Base-by-base conservation (phyloP, 1,140 invertebrate genomes). In the Aphelenchoides avenae region DNA sequence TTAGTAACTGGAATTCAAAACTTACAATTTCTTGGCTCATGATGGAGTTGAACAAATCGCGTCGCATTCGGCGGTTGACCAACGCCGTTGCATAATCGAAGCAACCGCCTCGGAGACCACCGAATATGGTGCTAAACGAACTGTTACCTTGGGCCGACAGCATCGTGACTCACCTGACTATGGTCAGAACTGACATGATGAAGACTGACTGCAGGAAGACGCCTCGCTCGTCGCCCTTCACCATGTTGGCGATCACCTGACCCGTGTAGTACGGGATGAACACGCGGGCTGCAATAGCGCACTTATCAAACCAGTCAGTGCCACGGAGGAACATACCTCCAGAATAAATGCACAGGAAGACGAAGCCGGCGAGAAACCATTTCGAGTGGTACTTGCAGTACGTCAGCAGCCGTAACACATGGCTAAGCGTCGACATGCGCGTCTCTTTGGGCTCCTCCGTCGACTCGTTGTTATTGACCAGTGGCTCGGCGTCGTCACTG, bases 231-330 rank as follows among this genome's bases (percentile, higher is more conserved):
- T n/a, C n/a, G n/a, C n/a, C n/a, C n/a, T n/a, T n/a, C 5, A 60
- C 66, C 31, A 68, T 68, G n/a, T 64, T 64, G 11, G 68, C 64
- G 27, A 68, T 71, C 20, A 68, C 66, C 40, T 71, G 63, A 11
- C 68, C 66, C 4, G 66, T 68, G 36, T 66, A 71, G 33, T 71
- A 68, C 9, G 66, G 66, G 29, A 71, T 54, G 43, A 68, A 68
- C 40, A 68, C 67, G 18, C 66, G 48, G 31, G 66, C 66, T 67
- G 11, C 26, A 29, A 27, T n/a, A n/a, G n/a, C n/a, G n/a, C n/a
- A n/a, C n/a, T n/a, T n/a, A n/a, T n/a, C n/a, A n/a, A n/a, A n/a
- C n/a, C n/a, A n/a, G n/a, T n/a, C n/a, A n/a, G n/a, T n/a, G n/a
- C n/a, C n/a, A n/a, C n/a, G n/a, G n/a, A n/a, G n/a, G n/a, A n/a